Conservation (phyloP, 2,888 invertebrate genomes). For the Clusia tigrina region DNA sequence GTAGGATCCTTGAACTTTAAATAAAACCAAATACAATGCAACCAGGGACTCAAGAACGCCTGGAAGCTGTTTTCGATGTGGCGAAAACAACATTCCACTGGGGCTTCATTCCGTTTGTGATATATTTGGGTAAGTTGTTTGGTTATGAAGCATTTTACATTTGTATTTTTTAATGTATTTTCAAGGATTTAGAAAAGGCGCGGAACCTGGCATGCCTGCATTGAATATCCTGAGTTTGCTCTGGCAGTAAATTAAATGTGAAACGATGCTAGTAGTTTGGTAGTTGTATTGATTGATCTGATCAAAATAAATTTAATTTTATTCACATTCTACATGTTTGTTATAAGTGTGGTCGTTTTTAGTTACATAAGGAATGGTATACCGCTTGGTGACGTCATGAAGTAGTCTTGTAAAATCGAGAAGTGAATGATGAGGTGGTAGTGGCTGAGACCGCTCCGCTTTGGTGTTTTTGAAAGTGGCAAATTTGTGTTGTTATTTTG, state of each 20-base stretch:
- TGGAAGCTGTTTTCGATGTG: constrained; percentile 69
- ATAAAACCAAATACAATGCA: constrained; percentile 51
- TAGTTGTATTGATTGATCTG: not conserved
- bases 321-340: not conserved
- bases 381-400: too few relatives aligned
- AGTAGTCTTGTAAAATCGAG: too few relatives aligned
- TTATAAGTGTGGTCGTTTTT: too few relatives aligned
- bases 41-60: constrained; percentile 70
- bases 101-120: constrained; percentile 74
- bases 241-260: constrained; percentile 55
- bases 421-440: too few relatives aligned
- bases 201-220: constrained; percentile 76
- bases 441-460: too few relatives aligned
- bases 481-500: too few relatives aligned
- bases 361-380: too few relatives aligned
- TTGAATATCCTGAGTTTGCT: constrained; percentile 57
- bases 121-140: constrained; percentile 71
- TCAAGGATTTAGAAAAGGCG: constrained; percentile 72
- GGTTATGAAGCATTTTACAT: not conserved
- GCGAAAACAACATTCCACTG: constrained; percentile 73
- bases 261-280: too few relatives aligned
- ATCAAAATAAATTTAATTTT: not conserved
- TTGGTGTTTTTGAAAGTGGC: too few relatives aligned
- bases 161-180: constrained; percentile 23
- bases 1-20: constrained; percentile 15